Conservation (phyloP, 2,113 vertebrate species). For the Hypanus sabinus region DNA sequence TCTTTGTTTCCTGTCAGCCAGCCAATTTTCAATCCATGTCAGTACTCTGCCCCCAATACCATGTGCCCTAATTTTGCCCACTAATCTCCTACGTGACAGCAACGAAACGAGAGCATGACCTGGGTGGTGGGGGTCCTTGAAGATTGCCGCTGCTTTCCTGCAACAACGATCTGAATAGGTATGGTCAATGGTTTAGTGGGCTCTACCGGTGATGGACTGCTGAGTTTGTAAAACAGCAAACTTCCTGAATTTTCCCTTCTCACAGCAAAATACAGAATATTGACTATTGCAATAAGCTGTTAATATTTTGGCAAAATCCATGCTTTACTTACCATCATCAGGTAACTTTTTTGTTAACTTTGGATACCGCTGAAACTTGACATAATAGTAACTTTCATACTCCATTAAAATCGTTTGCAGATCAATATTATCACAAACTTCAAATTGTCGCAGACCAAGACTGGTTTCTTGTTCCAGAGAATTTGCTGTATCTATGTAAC, state of each 20-base stretch:
- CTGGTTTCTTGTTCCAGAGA: constrained; percentile 81
- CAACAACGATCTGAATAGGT: no score
- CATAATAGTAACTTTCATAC: constrained; percentile 90
- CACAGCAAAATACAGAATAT: not conserved
- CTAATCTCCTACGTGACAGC: no score
- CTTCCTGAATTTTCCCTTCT: not conserved
- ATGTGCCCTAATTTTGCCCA: no score
- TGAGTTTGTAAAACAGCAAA: not conserved
- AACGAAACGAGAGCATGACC: no score
- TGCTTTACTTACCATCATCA: constrained; percentile 61
- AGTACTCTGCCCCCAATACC: no score
- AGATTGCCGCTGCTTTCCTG: no score
- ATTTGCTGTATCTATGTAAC: constrained; percentile 71
- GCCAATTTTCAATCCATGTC: no score
- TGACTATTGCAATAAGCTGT: not conserved
- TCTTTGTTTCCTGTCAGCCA: no score
- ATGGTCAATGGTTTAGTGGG: no score
- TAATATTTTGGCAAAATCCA: not conserved
- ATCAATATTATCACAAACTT: constrained; percentile 91
- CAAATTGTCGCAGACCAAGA: constrained; percentile 65
- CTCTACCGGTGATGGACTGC: not conserved
- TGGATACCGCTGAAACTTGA: constrained; percentile 90
- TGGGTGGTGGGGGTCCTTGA: no score
- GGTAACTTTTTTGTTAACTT: constrained; percentile 73
- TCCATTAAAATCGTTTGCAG: constrained; percentile 91